Conservation (phyloP, 2,888 invertebrate genomes). For the Tricholauxania praeusta region DNA sequence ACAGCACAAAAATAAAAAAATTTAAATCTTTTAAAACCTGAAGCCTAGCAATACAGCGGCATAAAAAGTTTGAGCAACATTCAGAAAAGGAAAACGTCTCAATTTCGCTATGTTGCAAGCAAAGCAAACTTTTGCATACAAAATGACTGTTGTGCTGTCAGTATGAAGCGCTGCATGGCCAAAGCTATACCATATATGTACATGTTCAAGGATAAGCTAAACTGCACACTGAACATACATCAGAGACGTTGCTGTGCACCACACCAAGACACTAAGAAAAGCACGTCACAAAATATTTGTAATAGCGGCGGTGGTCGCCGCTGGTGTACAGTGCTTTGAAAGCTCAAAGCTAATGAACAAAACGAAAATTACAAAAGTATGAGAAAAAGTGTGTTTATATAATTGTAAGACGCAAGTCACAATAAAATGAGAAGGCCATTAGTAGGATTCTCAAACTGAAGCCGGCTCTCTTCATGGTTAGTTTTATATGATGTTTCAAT, state of each 20-base stretch:
- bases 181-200: too few species aligned
- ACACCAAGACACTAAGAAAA: conserved; percentile 14
- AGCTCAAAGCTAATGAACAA: too few species aligned
- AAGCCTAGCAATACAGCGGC: not conserved
- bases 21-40: not conserved
- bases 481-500: too few species aligned
- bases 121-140: conserved; percentile 29
- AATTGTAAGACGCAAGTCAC: too few species aligned
- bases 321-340: not conserved
- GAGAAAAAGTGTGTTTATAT: too few species aligned
- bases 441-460: too few species aligned
- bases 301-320: conserved; percentile 51
- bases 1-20: not conserved
- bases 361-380: too few species aligned
- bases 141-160: conserved; percentile 8
- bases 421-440: too few species aligned
- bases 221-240: not conserved
- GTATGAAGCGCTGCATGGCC: too few species aligned
- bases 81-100: not conserved
- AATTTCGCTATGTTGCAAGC: not conserved
- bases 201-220: not conserved
- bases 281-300: conserved; percentile 50
- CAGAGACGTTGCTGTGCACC: not conserved
- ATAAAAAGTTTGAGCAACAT: not conserved
- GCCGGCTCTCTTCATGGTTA: too few species aligned